Percentiles rank a stretch among this genome's conserved stretches.
phyloP scores from a whole-genome alignment of 2,888 invertebrate genomes.

The Zygaena filipendulae region DNA sequence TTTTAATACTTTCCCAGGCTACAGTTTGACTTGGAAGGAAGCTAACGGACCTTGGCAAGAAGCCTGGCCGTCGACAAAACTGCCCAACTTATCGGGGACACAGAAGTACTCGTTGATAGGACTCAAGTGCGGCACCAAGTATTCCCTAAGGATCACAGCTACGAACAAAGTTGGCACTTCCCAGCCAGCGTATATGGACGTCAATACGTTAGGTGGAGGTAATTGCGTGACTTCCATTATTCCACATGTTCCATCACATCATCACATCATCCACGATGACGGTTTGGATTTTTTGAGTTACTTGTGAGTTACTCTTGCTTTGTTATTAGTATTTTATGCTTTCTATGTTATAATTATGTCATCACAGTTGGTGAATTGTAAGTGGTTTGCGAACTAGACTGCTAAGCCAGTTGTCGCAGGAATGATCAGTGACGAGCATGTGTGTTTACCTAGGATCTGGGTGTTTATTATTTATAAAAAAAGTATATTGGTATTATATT shows the following conservation, averaged over 20 bases:
- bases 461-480: too few relatives aligned
- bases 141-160: constrained; percentile 83
- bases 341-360: too few relatives aligned
- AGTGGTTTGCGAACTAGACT: too few relatives aligned
- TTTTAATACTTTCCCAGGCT: constrained; percentile 38
- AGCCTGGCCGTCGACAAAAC: constrained; percentile 60
- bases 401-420: too few relatives aligned
- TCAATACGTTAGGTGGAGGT: constrained; percentile 72
- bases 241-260: constrained; percentile 23
- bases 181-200: constrained; percentile 72
- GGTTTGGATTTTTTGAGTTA: background rate
- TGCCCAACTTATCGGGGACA: constrained; percentile 59
- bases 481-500: too few relatives aligned
- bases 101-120: constrained; percentile 75
- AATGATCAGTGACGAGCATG: too few relatives aligned
- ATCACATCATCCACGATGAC: too few relatives aligned
- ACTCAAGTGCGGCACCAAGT: constrained; percentile 86
- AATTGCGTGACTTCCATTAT: too few relatives aligned
- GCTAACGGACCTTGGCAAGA: constrained; percentile 61
- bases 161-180: constrained; percentile 87
- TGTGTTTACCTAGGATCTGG: too few relatives aligned
- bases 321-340: too few relatives aligned
- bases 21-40: constrained; percentile 62
- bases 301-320: too few relatives aligned
- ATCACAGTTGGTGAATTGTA: too few relatives aligned